Base-by-base conservation (phyloP, 1,140 invertebrate genomes). In the Hylaeus volcanicus region DNA sequence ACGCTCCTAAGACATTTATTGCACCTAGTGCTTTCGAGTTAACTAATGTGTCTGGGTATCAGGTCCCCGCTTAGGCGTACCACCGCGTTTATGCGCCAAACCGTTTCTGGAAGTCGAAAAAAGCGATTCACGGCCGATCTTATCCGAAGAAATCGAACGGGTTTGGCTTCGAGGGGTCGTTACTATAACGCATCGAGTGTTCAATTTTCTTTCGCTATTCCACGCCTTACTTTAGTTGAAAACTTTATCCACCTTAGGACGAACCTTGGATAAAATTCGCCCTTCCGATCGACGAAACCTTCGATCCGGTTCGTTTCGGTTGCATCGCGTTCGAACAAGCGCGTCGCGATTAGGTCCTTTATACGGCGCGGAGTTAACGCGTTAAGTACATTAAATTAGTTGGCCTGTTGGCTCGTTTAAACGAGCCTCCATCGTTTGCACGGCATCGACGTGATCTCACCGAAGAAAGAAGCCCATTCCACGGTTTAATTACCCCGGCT, bases 401-500 rank as follows among this genome's bases (percentile, higher is more conserved):
- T 72, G 15, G 41, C 55, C 41, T 14, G 56, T 72, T 58, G 58
- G 41, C 70, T 39, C 11, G n/a, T n/a, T 45, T 48, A 72, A 60
- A 60, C 55, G 41, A 37, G 56, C 5, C 56, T 71, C 3, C 69
- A 2, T 71, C 37, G 39, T 45, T 26, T 26, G 5, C 12, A 51
- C 9, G 11, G 43, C 43, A 11, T n/a, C 8, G 1, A 55, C 73
- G 3, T 15, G 5, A 12, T 51, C 26, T 41, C 45, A 66, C 63
- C 63, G 48, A 78, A 8, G 15, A 0, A 71, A 53, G 37, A 53
- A 26, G 26, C 0, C 15, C 5, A 63, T 53, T 48, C 58, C 45
- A 12, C 53, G 43, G 8, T 79, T 48, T 79, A 79, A 79, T 79
- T 79, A 64, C 8, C 26, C 9, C n/a, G 0, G 69, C 2, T 11